These are phyloP conservation scores for Rana temporaria DNA, from an alignment of 2,113 vertebrate species.

Conservation along the genomic window DNA sequence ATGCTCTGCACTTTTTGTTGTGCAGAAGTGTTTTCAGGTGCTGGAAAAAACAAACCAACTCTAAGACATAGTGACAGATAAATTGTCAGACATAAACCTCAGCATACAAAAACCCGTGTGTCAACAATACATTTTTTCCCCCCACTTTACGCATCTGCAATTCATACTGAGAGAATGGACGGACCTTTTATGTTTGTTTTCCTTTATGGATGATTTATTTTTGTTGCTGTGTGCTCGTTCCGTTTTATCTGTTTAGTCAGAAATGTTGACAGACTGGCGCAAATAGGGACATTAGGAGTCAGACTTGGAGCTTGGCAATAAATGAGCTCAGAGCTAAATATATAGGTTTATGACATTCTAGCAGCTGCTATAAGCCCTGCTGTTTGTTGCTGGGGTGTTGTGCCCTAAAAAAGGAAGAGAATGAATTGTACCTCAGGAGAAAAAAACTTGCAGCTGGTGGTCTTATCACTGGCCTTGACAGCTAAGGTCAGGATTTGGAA, in stretches of 20 bases:
- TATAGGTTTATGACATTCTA: conserved; percentile 70
- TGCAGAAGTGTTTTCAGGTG: no score
- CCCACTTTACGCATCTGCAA: neutral
- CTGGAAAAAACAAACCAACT: no score
- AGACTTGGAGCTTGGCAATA: conserved; percentile 65
- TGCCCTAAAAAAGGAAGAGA: conserved; percentile 83
- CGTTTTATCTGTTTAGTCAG: conserved; percentile 49
- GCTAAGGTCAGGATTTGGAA: conserved; percentile 84
- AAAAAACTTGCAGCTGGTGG: conserved; percentile 73
- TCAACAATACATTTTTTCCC: neutral
- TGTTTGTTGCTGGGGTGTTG: conserved; percentile 66
- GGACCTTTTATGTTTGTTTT: conserved; percentile 51
- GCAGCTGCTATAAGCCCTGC: conserved; percentile 68
- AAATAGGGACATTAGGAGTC: conserved; percentile 61
- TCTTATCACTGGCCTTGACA: conserved; percentile 86
- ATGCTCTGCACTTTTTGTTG: no score
- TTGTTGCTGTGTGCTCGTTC: conserved; percentile 59
- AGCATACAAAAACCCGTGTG: conserved; percentile 3
- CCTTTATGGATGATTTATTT: conserved; percentile 55
- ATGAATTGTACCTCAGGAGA: conserved; percentile 74
- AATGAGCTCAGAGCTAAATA: conserved; percentile 75
- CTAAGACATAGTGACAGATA: conserved; percentile 18
- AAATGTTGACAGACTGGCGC: conserved; percentile 60
- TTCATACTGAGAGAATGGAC: neutral
- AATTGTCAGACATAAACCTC: conserved; percentile 17